Percentiles rank a stretch among this genome's conserved stretches.
Evolutionary conservation across 2,113 vertebrate species (phyloP).

Genomic region (Lutjanus erythropterus): DNA sequence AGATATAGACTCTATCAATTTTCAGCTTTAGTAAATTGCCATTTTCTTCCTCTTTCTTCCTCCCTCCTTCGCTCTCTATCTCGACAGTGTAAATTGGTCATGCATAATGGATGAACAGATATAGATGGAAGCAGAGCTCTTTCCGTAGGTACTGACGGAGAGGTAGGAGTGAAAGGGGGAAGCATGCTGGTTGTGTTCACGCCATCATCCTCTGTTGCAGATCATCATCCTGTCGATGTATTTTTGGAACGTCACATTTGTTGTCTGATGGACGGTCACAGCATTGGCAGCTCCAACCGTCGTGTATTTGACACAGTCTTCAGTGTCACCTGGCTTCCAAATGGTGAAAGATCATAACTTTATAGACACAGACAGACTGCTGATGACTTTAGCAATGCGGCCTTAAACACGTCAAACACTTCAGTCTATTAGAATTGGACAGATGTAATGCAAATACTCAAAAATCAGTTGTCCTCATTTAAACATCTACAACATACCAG

Average conservation of each 20-base stretch:
- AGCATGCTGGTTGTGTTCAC: constrained; percentile 17
- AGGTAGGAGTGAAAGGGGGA: constrained; percentile 2
- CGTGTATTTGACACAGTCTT: constrained; percentile 20
- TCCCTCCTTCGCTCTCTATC: constrained; percentile 2
- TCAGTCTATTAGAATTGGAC: neutral
- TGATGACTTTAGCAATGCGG: constrained; percentile 5
- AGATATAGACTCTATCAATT: constrained; percentile 47
- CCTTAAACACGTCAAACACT: neutral
- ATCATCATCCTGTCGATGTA: neutral
- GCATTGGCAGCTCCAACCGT: neutral
- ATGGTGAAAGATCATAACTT: neutral
- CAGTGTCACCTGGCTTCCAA: constrained; percentile 14
- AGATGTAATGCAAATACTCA: neutral
- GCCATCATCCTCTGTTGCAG: neutral
- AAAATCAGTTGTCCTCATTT: neutral
- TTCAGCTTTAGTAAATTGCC: constrained; percentile 33
- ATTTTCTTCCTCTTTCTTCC: constrained; percentile 21
- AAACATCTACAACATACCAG: too few relatives aligned
- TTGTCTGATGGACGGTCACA: constrained; percentile 15
- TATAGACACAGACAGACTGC: neutral
- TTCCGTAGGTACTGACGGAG: constrained; percentile 21
- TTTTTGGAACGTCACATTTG: constrained; percentile 30
- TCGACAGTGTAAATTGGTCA: constrained; percentile 70
- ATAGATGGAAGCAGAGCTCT: constrained; percentile 36
- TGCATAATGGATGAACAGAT: constrained; percentile 73